Conservation (phyloP, 1,140 invertebrate genomes). For the Orchestia grillus region DNA sequence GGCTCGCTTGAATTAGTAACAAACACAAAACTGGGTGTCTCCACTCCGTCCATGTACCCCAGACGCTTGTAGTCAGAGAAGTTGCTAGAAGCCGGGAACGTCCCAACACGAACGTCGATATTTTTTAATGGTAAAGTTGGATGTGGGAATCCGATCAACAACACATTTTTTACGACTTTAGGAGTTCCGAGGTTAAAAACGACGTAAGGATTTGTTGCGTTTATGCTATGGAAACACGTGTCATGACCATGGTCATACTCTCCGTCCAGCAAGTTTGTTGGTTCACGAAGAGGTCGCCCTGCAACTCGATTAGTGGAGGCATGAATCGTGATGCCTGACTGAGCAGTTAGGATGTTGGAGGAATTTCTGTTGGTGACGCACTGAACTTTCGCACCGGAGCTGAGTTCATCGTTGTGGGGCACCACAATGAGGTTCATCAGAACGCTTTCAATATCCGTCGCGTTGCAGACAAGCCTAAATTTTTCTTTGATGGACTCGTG, state of each 20-base stretch:
- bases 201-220: background rate
- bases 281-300: background rate
- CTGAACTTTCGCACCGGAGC: background rate
- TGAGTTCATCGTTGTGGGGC: background rate
- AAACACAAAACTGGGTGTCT: background rate
- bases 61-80: background rate
- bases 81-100: background rate
- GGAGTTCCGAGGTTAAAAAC: background rate
- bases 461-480: background rate
- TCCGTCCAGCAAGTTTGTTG: background rate
- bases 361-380: background rate
- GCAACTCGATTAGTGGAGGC: background rate
- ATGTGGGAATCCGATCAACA: background rate
- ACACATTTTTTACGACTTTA: background rate
- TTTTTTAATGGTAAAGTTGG: background rate
- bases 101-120: constrained; percentile 8
- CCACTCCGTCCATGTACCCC: background rate
- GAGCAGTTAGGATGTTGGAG: background rate
- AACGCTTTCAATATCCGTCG: background rate
- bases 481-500: background rate
- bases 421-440: background rate
- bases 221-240: background rate
- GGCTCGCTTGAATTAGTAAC: background rate
- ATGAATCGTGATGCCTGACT: background rate
- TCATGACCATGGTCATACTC: background rate